A percentile compares a stretch with the other conserved stretches of the same genome.
phyloP scores from a whole-genome alignment of 2,888 invertebrate genomes.

The Conops quadrifasciatus region DNA sequence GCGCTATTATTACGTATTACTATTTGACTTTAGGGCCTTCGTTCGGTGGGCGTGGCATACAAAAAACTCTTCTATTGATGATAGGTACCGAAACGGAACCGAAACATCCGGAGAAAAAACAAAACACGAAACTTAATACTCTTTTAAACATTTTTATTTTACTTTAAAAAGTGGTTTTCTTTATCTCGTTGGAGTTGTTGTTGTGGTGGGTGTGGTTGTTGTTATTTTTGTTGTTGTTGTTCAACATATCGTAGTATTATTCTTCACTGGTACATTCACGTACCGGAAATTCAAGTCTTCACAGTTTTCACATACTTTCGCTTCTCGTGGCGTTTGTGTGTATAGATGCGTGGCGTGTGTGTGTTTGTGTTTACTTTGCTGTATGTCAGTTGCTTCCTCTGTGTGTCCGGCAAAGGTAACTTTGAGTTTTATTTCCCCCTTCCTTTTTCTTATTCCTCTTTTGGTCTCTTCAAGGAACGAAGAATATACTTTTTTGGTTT shows the following conservation, averaged over 20 bases:
- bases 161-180: constrained; percentile 5
- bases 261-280: constrained; percentile 44
- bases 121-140: no score
- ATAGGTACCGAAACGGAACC: no score
- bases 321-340: constrained; percentile 43
- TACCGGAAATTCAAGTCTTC: constrained; percentile 59
- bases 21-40: no score
- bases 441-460: background rate
- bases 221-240: constrained; percentile 1
- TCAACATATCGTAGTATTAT: background rate
- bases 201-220: constrained; percentile 9
- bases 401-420: background rate
- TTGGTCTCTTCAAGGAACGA: background rate
- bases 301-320: constrained; percentile 59
- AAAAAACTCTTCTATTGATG: no score
- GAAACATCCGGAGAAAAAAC: no score
- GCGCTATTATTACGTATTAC: no score
- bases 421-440: constrained; percentile 11
- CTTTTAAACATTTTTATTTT: no score
- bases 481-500: background rate
- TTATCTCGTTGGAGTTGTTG: constrained; percentile 14
- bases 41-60: no score
- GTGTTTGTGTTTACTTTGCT: constrained; percentile 7
- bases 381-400: background rate
- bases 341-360: constrained; percentile 10